These are phyloP conservation scores for Onchidella celtica DNA, from an alignment of 2,888 invertebrate genomes.

Conservation along the genomic window DNA sequence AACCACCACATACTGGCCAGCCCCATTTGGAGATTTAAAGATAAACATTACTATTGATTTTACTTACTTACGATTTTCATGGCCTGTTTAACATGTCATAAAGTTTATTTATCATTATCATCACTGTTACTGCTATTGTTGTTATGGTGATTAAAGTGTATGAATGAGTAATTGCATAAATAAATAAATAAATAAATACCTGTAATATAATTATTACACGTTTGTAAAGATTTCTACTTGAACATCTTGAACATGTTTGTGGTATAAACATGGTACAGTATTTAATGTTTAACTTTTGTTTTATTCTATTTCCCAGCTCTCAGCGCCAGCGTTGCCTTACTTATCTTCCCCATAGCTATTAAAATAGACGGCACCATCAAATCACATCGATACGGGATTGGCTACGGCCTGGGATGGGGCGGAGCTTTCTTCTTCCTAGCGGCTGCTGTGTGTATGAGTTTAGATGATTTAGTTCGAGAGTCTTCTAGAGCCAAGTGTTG, in stretches of 20 bases:
- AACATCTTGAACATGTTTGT: not conserved
- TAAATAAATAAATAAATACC: too few species aligned
- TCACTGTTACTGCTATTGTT: too few species aligned
- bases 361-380: constrained; percentile 65
- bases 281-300: not conserved
- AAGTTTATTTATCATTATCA: too few species aligned
- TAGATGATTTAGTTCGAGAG: constrained; percentile 75
- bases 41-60: too few species aligned
- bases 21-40: too few species aligned
- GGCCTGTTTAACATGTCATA: too few species aligned
- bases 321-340: constrained; percentile 74
- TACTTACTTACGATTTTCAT: too few species aligned
- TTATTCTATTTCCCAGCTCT: constrained; percentile 67
- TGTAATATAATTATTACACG: too few species aligned
- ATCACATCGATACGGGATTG: constrained; percentile 74
- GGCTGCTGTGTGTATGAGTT: constrained; percentile 76
- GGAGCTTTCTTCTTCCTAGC: constrained; percentile 76
- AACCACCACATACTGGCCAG: too few species aligned
- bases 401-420: constrained; percentile 79
- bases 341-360: constrained; percentile 77
- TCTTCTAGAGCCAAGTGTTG: constrained; percentile 70
- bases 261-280: not conserved
- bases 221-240: not conserved
- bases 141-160: too few species aligned
- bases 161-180: too few species aligned